Base-by-base conservation (phyloP, 2,113 vertebrate genomes). In the Willisornis vidua region DNA sequence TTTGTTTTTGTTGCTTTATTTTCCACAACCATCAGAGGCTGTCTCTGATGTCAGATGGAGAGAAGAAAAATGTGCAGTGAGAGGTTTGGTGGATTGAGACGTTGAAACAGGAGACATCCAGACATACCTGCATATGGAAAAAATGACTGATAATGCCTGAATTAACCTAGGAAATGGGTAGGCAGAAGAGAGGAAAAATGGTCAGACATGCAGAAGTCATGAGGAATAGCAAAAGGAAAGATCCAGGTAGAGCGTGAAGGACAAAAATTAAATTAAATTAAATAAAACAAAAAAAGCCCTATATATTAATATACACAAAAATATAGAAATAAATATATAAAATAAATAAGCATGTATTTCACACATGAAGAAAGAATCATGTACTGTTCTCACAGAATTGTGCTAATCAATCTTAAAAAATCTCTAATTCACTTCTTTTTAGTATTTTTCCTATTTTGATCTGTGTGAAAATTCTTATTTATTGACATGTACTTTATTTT, bases 51-150 rank as follows among this genome's bases (percentile, higher is more conserved):
- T 90, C 41, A 43, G 26, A 70, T 1, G 1, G 41, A 82, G 65
- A 75, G 51, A 85, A 79, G 3, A 88, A 20, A 75, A 91, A 91
- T 48, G 45, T 41, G 9, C 28, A 87, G 31, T 61, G 46, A 79
- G 57, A 91, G 35, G 18, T 83, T 96, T 90, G 95, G 59, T 86
- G 43, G 63, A 80, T 90, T 46, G 88, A 93, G 62, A 82, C 90
- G 75, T n/a, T 83, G 63, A 70, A 85, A 35, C 18, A 57, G 49
- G 52, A 68, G 77, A 85, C 19, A 78, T 2, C 3, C 77, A 87
- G 49, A 73, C 79, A 15, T 28, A 68, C 57, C 48, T 68, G 18
- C 43, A 39, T 79, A 7, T 72, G 58, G 49, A 83, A 28, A 17
- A 70, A 80, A 65, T 41, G 46, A 29, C 31, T 58, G 58, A 90